Evolutionary conservation across 2,113 vertebrate genomes (phyloP).

Genomic region (Dipodomys stephensi): DNA sequence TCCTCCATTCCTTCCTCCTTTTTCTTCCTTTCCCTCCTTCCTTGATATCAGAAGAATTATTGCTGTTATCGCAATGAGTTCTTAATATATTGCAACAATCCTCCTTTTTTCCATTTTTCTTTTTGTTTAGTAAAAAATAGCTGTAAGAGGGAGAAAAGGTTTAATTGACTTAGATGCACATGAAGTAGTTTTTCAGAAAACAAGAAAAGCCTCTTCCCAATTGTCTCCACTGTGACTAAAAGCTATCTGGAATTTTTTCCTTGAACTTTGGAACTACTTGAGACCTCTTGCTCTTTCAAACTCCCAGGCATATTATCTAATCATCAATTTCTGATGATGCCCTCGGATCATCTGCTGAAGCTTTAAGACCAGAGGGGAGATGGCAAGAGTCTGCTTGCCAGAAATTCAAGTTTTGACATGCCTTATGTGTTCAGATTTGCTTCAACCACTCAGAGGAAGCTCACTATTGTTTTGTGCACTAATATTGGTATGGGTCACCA

Average conservation of each 20-base stretch:
- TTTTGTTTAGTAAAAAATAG: background rate
- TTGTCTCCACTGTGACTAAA: background rate
- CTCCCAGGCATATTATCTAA: background rate
- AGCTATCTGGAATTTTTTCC: background rate
- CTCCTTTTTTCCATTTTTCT: background rate
- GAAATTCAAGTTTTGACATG: background rate
- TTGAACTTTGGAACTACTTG: background rate
- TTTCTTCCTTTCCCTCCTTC: background rate
- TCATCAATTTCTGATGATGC: background rate
- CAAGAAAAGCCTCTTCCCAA: background rate
- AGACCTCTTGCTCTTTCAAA: background rate
- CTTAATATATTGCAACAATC: background rate
- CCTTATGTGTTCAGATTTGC: background rate
- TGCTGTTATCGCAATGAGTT: background rate
- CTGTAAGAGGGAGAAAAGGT: background rate
- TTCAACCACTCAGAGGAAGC: background rate
- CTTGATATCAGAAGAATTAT: background rate
- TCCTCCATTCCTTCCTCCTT: background rate
- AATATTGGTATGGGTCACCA: background rate
- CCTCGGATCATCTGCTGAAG: background rate
- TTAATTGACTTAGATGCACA: background rate
- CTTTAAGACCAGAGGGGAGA: background rate
- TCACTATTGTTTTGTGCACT: background rate
- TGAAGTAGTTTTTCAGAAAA: constrained; percentile 13
- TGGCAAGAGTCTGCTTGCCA: background rate